Base-by-base conservation (phyloP, 2,113 vertebrate species). In the Centrocercus urophasianus region DNA sequence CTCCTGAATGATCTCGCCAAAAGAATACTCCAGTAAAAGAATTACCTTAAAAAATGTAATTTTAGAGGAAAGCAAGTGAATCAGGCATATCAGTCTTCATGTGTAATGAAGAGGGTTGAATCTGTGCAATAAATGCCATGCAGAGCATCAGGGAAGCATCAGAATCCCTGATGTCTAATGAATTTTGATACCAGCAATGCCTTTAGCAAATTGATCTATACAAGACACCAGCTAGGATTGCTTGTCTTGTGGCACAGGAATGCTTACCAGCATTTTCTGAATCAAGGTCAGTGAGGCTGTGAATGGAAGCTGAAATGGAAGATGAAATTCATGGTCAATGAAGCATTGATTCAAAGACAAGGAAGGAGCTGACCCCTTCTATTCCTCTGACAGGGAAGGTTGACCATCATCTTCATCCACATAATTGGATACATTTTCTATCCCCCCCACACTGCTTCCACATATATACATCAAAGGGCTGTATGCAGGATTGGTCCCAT, bases 371-470 rank as follows among this genome's bases (percentile, higher is more conserved):
- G 65, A 69, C 32, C 30, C 57, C n/a, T 54, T 56, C 64, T 63
- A 40, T 57, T 21, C 42, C 3, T 66, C 70, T 48, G 18, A 8
- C 30, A 72, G 21, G 30, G 15, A 16, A 71, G 32, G 36, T 77
- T 77, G 88, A 25, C 9, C 66, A 1, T 42, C 42, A 6, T 61
- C 22, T 70, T 83, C 77, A 70, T 18, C 28, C 21, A 47, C 22
- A 19, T 36, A n/a, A 71, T 36, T 67, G 14, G 9, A 40, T n/a
- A 72, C 1, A 5, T 81, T 42, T 59, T 63, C 47, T 76, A 4
- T 24, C 17, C 4, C 5, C 6, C 13, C 4, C 2, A 16, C 10
- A 6, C 0, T 2, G 1, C 2, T 13, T 2, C 12, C 3, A 32
- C 56, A 76, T 32, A 25, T 8, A 25, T 0, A 0, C 12, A 27